These are phyloP conservation scores for Achlya flavicornis DNA, from an alignment of 2,888 invertebrate genomes.

Conservation along the genomic window DNA sequence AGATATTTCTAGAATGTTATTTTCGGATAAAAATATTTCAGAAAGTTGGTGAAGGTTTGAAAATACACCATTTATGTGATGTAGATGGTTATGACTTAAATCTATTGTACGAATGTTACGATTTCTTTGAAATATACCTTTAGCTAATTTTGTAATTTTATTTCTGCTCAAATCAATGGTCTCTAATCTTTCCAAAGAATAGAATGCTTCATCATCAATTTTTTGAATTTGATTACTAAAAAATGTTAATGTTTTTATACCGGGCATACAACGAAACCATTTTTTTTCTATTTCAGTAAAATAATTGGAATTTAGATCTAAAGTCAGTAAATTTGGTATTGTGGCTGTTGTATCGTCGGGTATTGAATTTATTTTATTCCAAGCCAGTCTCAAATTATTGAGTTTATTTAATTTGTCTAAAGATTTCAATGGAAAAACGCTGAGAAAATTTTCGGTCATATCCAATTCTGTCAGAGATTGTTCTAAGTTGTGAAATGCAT, in stretches of 20 bases:
- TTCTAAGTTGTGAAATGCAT: conserved; percentile 91
- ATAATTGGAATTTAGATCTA: conserved; percentile 94
- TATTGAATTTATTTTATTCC: conserved; percentile 92
- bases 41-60: conserved; percentile 90
- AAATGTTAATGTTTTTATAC: conserved; percentile 90
- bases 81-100: conserved; percentile 94
- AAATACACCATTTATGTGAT: conserved; percentile 92
- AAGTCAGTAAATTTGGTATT: conserved; percentile 88
- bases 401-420: conserved; percentile 89
- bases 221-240: conserved; percentile 92
- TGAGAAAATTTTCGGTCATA: conserved; percentile 93
- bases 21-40: conserved; percentile 94
- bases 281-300: conserved; percentile 90
- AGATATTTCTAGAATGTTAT: conserved; percentile 93
- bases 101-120: conserved; percentile 92
- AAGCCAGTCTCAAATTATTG: conserved; percentile 88
- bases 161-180: conserved; percentile 95
- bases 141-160: conserved; percentile 90
- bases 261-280: conserved; percentile 91
- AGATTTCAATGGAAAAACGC: conserved; percentile 91
- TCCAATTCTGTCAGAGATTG: conserved; percentile 91
- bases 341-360: conserved; percentile 89
- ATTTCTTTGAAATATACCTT: conserved; percentile 90
- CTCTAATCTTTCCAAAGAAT: conserved; percentile 88
- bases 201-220: conserved; percentile 91